A percentile compares a stretch with the other conserved stretches of the same genome.
These are phyloP conservation scores for Amphibalanus amphitrite DNA, from an alignment of 1,140 invertebrate species.

Conservation along the genomic window DNA sequence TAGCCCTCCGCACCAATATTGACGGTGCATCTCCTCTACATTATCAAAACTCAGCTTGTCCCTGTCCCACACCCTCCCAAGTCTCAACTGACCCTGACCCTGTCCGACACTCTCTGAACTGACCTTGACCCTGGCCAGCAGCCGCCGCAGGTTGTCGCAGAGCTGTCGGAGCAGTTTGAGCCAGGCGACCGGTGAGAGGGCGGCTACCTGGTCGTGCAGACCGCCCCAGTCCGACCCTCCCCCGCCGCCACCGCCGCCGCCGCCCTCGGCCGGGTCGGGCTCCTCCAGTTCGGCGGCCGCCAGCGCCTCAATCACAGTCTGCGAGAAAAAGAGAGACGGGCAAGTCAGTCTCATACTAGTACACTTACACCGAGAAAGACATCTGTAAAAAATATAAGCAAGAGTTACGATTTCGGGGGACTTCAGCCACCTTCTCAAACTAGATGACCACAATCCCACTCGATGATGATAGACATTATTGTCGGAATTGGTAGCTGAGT, in stretches of 20 bases:
- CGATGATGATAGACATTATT: too few relatives aligned
- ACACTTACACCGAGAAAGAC: not conserved
- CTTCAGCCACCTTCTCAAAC: too few relatives aligned
- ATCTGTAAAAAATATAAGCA: too few relatives aligned
- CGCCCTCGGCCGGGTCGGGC: not conserved
- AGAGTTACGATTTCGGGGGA: too few relatives aligned
- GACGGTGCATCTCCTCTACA: too few relatives aligned
- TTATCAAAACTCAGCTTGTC: too few relatives aligned
- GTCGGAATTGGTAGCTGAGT: too few relatives aligned
- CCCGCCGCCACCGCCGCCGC: too few relatives aligned
- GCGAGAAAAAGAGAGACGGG: too few relatives aligned
- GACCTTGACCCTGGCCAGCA: conserved; percentile 44
- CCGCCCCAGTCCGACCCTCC: not conserved
- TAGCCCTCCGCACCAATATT: too few relatives aligned
- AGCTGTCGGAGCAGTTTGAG: conserved; percentile 54
- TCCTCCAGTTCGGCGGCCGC: not conserved
- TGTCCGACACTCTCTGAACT: not conserved
- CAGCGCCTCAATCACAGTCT: not conserved
- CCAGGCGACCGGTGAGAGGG: conserved; percentile 38
- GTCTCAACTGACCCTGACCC: not conserved
- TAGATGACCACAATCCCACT: not conserved
- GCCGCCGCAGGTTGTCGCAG: conserved; percentile 45
- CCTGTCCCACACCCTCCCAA: too few relatives aligned
- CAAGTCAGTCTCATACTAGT: too few relatives aligned
- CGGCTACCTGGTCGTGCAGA: not conserved